phyloP scores from a whole-genome alignment of 2,888 invertebrate genomes.

The Altica lythri region DNA sequence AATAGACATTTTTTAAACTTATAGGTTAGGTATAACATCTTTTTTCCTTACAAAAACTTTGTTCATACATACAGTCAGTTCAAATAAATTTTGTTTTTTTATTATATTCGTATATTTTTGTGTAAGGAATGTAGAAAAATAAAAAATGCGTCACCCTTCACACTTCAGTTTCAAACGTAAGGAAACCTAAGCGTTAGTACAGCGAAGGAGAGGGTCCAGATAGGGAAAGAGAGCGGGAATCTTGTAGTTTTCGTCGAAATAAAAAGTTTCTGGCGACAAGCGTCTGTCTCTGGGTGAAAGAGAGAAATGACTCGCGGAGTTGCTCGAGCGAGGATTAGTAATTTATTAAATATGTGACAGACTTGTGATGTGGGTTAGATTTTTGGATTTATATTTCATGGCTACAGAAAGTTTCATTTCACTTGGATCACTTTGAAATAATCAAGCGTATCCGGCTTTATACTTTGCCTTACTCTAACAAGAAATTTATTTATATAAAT shows the following conservation, averaged over 20 bases:
- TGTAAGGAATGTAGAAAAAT: too few relatives aligned
- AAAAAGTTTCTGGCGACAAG: slow-evolving; percentile 36
- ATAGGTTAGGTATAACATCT: too few relatives aligned
- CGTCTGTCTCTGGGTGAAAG: slow-evolving; percentile 31
- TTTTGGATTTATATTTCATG: slow-evolving; percentile 26
- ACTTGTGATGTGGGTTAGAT: slow-evolving; percentile 25
- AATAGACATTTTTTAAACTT: too few relatives aligned
- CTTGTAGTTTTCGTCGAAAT: slow-evolving; percentile 32
- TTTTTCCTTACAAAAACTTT: too few relatives aligned
- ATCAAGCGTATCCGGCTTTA: too few relatives aligned
- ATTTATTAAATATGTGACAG: slow-evolving; percentile 29
- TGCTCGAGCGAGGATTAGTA: slow-evolving; percentile 25
- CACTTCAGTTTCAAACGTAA: not conserved
- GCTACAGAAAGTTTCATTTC: slow-evolving; percentile 5
- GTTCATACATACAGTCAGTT: too few relatives aligned
- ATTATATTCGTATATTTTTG: too few relatives aligned
- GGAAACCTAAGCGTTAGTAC: not conserved
- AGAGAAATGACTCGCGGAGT: slow-evolving; percentile 26
- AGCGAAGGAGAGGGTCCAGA: slow-evolving; percentile 7
- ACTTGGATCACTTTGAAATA: not conserved
- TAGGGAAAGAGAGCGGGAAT: slow-evolving; percentile 19
- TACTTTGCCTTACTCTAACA: too few relatives aligned
- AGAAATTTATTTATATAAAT: too few relatives aligned
- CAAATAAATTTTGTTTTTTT: too few relatives aligned
- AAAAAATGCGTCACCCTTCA: not conserved